Percentiles rank a stretch among this genome's conserved stretches.
phyloP scores from a whole-genome alignment of 2,888 invertebrate species.

The Acronicta alni region DNA sequence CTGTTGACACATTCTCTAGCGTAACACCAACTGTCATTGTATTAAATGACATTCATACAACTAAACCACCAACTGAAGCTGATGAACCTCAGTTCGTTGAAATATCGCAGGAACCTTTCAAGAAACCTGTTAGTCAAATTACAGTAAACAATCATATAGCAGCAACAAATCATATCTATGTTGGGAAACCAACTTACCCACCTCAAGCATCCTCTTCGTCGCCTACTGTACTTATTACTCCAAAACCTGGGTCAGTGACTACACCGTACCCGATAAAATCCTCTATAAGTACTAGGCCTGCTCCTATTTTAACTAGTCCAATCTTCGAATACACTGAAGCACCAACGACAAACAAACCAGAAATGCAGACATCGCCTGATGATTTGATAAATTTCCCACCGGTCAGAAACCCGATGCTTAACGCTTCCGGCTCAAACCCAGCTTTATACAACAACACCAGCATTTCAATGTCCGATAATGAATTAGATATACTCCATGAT shows the following conservation, averaged over 20 bases:
- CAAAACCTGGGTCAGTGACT: constrained; percentile 89
- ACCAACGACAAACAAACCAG: constrained; percentile 80
- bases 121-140: constrained; percentile 85
- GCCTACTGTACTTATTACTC: constrained; percentile 91
- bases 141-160: constrained; percentile 91
- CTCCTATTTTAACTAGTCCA: constrained; percentile 65
- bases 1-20: constrained; percentile 82
- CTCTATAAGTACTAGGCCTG: constrained; percentile 61
- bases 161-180: constrained; percentile 87
- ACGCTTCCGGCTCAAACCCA: constrained; percentile 90
- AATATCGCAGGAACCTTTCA: constrained; percentile 87
- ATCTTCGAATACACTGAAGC: constrained; percentile 74
- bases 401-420: constrained; percentile 94
- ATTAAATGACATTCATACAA: constrained; percentile 73
- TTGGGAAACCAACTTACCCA: constrained; percentile 80
- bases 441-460: constrained; percentile 84
- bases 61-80: constrained; percentile 70
- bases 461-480: constrained; percentile 87
- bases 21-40: constrained; percentile 86
- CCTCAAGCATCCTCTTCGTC: constrained; percentile 86
- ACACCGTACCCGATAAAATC: constrained; percentile 76
- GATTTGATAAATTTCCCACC: constrained; percentile 95
- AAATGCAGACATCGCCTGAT: constrained; percentile 91
- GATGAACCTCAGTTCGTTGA: constrained; percentile 82
- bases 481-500: constrained; percentile 84